Evolutionary conservation across 2,888 invertebrate genomes (phyloP), one percentile per base, ranked within the genome.

Genomic region (Cyclophora punctaria): DNA sequence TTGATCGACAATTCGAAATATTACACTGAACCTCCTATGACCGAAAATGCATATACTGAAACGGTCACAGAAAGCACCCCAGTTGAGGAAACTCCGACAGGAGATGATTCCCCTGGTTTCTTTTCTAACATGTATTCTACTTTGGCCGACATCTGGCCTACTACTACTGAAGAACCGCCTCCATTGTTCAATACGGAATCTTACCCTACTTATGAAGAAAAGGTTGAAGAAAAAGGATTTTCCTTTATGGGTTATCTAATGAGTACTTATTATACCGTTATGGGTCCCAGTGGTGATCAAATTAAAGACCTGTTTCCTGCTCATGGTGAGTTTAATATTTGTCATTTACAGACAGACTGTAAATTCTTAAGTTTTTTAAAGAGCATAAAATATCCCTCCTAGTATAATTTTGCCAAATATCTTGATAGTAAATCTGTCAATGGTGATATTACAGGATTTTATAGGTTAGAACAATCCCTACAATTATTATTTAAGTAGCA

Each of bases 281-380:
- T 83, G 69, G 83, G 83, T n/a, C 66, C 65, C 20, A 20, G 20
- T 2, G 73, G 68, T 61, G 75, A 78, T 55, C 78, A 85, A 60
- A 68, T 75, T n/a, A 81, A 75, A 57, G 81, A 78, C n/a, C 61
- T 86, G 41, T 87, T 82, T 66, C 72, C 81, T 48, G 64, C 83
- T 52, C 66, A 75, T 55, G 83, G 87, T 87, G 64, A 75, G 80
- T 64, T 20, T 20, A 1, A 20, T 20, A 20, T 20, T 20, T 20
- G 20, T 20, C 20, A 20, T 20, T 20, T 20, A 20, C 20, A 20
- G 20, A 2, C 20, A 1, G 20, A 2, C 20, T 1, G 1, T 1
- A 20, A 20, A 20, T 20, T 20, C 20, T 20, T 20, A 20, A 20
- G 20, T 20, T 20, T 20, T 20, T 20, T 20, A 20, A 20, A 20